phyloP scores from a whole-genome alignment of 2,113 vertebrate genomes.

The Recurvirostra avosetta region DNA sequence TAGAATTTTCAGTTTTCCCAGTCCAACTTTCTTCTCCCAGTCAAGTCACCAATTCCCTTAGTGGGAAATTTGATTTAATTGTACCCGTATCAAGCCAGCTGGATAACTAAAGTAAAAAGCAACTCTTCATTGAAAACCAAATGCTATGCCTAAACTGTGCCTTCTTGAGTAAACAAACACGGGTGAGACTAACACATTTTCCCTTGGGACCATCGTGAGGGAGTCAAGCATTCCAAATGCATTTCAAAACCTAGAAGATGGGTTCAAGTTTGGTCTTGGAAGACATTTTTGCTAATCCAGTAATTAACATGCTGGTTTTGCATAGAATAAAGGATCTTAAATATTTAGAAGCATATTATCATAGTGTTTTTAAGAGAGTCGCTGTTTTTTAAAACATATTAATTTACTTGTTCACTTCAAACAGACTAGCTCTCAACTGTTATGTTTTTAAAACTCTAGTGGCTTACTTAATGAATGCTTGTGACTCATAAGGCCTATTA shows the following conservation, averaged over 20 bases:
- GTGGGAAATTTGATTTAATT: constrained; percentile 11
- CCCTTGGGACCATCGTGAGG: background rate
- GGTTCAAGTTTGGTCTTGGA: background rate
- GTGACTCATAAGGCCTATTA: constrained; percentile 59
- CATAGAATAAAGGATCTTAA: constrained; percentile 6
- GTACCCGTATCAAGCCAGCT: background rate
- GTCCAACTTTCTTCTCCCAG: background rate
- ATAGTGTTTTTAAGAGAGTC: background rate
- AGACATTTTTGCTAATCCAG: constrained; percentile 3
- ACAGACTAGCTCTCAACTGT: background rate
- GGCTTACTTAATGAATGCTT: constrained; percentile 48
- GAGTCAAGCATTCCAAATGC: background rate
- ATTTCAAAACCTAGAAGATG: constrained; percentile 22
- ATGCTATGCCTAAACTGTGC: background rate
- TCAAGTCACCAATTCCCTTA: background rate
- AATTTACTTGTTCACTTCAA: constrained; percentile 30
- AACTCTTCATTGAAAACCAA: background rate
- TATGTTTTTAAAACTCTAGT: constrained; percentile 22
- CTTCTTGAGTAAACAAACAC: background rate
- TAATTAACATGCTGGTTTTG: constrained; percentile 14
- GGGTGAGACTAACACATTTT: background rate
- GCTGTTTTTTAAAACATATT: background rate
- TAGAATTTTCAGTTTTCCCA: constrained; percentile 43
- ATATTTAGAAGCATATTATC: background rate
- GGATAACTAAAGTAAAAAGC: background rate